Conservation (phyloP, 2,888 invertebrate genomes). For the Tenthredo mesomela region DNA sequence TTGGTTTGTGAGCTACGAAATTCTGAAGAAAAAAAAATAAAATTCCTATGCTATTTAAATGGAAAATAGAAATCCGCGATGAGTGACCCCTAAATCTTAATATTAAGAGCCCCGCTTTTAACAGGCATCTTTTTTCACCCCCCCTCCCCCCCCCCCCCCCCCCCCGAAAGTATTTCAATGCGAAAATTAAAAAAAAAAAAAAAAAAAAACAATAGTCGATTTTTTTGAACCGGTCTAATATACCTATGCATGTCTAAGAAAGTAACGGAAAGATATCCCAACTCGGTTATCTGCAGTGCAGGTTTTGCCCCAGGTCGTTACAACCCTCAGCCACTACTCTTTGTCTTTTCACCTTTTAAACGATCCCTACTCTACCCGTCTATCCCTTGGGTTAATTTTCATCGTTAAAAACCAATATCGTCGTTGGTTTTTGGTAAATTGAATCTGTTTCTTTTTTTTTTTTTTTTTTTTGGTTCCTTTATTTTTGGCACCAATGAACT, state of each 20-base stretch:
- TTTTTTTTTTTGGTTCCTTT: background rate
- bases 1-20: too few relatives aligned
- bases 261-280: conserved; percentile 9
- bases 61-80: too few relatives aligned
- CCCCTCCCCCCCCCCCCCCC: too few relatives aligned
- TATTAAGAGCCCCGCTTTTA: too few relatives aligned
- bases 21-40: too few relatives aligned
- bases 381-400: background rate
- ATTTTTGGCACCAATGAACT: background rate
- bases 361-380: background rate
- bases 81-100: too few relatives aligned
- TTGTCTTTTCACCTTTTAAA: conserved; percentile 29
- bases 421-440: background rate
- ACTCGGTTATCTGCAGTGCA: conserved; percentile 37
- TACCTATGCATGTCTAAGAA: background rate
- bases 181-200: too few relatives aligned
- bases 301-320: conserved; percentile 42
- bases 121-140: too few relatives aligned
- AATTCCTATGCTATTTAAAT: too few relatives aligned
- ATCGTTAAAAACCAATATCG: background rate
- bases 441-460: background rate
- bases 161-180: too few relatives aligned
- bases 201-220: too few relatives aligned
- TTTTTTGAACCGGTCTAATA: too few relatives aligned
- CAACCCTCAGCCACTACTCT: conserved; percentile 26